Evolutionary conservation across 1,140 invertebrate genomes (phyloP).

Genomic region (Rhagoletis pomonella): DNA sequence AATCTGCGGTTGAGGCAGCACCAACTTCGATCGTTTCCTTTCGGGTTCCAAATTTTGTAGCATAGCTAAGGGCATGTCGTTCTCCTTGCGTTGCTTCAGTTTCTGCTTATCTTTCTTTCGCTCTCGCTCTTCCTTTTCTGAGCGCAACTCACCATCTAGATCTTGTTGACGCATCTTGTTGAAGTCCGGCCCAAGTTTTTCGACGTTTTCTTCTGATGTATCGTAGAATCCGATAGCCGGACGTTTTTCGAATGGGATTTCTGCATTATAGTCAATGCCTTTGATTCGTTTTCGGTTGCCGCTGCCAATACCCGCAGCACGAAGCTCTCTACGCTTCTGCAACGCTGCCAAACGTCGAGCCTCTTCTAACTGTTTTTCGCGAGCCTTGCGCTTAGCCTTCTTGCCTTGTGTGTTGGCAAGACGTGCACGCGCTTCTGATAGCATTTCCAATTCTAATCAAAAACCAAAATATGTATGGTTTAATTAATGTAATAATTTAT

Average conservation of each 20-base stretch:
- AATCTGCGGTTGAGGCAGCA: slow-evolving; percentile 97
- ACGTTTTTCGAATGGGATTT: slow-evolving; percentile 97
- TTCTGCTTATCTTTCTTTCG: slow-evolving; percentile 94
- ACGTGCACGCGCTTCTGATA: slow-evolving; percentile 98
- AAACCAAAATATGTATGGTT: slow-evolving; percentile 28
- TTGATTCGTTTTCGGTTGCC: slow-evolving; percentile 71
- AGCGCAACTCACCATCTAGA: slow-evolving; percentile 91
- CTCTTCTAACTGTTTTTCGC: slow-evolving; percentile 99
- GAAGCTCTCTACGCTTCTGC: slow-evolving; percentile 96
- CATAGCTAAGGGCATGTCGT: slow-evolving; percentile 95
- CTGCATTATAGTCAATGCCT: slow-evolving; percentile 97
- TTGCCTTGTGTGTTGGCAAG: slow-evolving; percentile 99
- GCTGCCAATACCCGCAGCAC: slow-evolving; percentile 95
- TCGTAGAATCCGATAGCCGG: slow-evolving; percentile 96
- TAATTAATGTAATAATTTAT: not conserved
- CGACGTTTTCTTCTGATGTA: slow-evolving; percentile 90
- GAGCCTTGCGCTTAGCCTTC: slow-evolving; percentile 98
- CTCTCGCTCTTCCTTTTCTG: slow-evolving; percentile 92
- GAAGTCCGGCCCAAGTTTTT: slow-evolving; percentile 93
- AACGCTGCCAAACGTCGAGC: slow-evolving; percentile 95
- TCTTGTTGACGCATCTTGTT: slow-evolving; percentile 92
- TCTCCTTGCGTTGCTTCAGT: slow-evolving; percentile 95
- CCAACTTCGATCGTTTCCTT: slow-evolving; percentile 95
- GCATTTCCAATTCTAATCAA: slow-evolving; percentile 94
- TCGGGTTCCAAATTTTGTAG: slow-evolving; percentile 92